These are phyloP conservation scores for Sebastes hopkinsi DNA, from an alignment of 2,797 vertebrate genomes.

Conservation along the genomic window DNA sequence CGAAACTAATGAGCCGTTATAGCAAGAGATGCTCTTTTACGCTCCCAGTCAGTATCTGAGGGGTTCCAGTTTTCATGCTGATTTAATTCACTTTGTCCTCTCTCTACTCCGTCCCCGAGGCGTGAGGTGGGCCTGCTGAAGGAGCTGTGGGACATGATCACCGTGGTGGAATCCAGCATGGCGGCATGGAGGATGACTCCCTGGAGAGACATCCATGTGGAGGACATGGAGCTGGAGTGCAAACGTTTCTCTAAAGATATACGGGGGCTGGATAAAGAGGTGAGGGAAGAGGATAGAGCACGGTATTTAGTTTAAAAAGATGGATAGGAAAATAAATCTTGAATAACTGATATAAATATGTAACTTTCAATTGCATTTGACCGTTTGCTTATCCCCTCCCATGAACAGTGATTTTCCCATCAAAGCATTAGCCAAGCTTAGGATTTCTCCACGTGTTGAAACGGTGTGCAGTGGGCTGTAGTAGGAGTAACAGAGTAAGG, in stretches of 20 bases:
- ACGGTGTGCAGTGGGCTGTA: too few relatives aligned
- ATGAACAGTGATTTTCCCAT: not conserved
- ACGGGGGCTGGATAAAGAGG: constrained; percentile 89
- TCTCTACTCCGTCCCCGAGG: constrained; percentile 31
- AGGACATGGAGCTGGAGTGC: constrained; percentile 93
- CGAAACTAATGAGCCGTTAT: constrained; percentile 18
- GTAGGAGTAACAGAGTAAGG: too few relatives aligned
- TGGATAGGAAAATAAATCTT: not conserved
- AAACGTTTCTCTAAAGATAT: constrained; percentile 89
- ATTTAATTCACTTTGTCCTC: constrained; percentile 8
- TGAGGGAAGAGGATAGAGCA: constrained; percentile 39
- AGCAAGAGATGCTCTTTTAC: constrained; percentile 3
- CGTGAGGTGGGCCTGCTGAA: constrained; percentile 88
- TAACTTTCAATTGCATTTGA: not conserved
- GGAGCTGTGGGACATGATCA: constrained; percentile 93
- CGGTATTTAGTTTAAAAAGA: not conserved
- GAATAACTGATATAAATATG: not conserved
- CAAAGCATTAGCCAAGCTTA: not conserved
- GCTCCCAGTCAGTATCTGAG: not conserved
- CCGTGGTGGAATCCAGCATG: constrained; percentile 86
- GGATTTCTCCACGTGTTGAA: too few relatives aligned
- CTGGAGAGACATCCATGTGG: constrained; percentile 91
- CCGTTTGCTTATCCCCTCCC: not conserved
- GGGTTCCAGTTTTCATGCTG: not conserved
- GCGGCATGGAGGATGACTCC: constrained; percentile 87